Evolutionary conservation across 2,797 vertebrate genomes (phyloP).

Genomic region (Pseudopleuronectes americanus): DNA sequence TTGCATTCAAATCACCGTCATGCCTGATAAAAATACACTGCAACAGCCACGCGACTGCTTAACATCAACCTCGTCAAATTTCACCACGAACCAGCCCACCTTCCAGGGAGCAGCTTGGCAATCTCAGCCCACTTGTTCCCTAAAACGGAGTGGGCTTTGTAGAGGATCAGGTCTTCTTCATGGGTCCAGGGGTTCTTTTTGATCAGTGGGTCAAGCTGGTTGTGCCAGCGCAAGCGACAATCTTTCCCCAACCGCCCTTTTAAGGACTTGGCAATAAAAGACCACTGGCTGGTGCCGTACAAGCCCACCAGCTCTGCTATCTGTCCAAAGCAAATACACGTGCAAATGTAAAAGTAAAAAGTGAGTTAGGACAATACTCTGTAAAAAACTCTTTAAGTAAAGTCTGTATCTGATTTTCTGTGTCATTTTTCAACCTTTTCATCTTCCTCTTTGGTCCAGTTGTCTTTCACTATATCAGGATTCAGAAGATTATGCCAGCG

Average conservation of each 20-base stretch:
- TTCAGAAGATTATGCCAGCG: conserved; percentile 89
- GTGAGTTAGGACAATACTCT: background rate
- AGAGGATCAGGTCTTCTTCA: conserved; percentile 94
- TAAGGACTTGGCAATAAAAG: conserved; percentile 88
- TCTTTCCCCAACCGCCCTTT: conserved; percentile 92
- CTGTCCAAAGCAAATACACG: conserved; percentile 70
- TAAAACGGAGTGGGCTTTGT: conserved; percentile 90
- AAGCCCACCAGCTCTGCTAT: conserved; percentile 89
- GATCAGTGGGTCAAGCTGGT: conserved; percentile 92
- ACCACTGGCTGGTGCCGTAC: conserved; percentile 91
- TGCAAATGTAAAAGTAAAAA: background rate
- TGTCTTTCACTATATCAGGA: conserved; percentile 88
- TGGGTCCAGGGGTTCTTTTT: conserved; percentile 92
- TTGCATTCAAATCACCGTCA: background rate
- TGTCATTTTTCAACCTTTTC: conserved; percentile 83
- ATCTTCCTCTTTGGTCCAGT: conserved; percentile 95
- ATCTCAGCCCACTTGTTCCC: conserved; percentile 97
- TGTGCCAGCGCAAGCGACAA: conserved; percentile 94
- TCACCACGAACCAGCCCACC: conserved; percentile 75
- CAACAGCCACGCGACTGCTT: background rate
- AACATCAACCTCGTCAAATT: background rate
- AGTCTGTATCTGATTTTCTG: background rate
- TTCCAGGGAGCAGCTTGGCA: conserved; percentile 93
- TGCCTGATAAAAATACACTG: background rate
- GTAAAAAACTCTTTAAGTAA: background rate